A percentile compares a stretch with the other conserved stretches of the same genome.
phyloP scores from a whole-genome alignment of 2,888 invertebrate genomes.

The Pachycephus smyrnensis region DNA sequence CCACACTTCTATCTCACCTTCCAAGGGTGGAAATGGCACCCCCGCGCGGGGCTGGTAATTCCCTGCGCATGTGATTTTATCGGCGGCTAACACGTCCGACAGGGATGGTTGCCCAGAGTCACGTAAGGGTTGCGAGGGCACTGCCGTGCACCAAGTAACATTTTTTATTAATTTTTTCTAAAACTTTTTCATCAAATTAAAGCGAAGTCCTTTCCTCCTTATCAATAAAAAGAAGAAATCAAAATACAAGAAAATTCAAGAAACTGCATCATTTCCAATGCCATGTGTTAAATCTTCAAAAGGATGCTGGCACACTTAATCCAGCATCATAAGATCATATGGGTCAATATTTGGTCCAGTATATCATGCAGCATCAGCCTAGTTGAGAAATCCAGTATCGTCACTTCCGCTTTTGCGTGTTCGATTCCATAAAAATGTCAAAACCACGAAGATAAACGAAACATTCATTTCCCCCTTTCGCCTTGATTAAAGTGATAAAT shows the following conservation, averaged over 20 bases:
- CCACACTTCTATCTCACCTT: slow-evolving; percentile 27
- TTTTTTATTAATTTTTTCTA: not conserved
- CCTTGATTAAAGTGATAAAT: not conserved
- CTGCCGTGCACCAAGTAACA: slow-evolving; percentile 15
- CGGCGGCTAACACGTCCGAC: slow-evolving; percentile 47
- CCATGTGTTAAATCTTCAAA: too few species aligned
- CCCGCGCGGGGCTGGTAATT: slow-evolving; percentile 30
- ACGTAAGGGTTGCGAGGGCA: slow-evolving; percentile 38
- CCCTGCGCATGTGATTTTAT: slow-evolving; percentile 55
- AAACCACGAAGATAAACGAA: not conserved
- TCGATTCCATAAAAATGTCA: not conserved
- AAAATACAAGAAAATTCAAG: too few species aligned
- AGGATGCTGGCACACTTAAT: too few species aligned
- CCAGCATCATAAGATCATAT: too few species aligned
- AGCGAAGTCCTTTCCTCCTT: too few species aligned
- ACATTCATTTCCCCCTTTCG: not conserved
- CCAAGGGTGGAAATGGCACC: not conserved
- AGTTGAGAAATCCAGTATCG: slow-evolving; percentile 35
- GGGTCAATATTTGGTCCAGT: not conserved
- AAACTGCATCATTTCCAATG: too few species aligned
- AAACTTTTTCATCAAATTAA: too few species aligned
- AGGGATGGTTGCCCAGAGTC: slow-evolving; percentile 26
- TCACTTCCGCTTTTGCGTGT: slow-evolving; percentile 35
- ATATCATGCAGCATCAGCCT: not conserved
- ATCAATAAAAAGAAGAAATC: too few species aligned